Evolutionary conservation across 2,113 vertebrate genomes (phyloP), one percentile per base, ranked within the genome.

Genomic region (Microcebus murinus): DNA sequence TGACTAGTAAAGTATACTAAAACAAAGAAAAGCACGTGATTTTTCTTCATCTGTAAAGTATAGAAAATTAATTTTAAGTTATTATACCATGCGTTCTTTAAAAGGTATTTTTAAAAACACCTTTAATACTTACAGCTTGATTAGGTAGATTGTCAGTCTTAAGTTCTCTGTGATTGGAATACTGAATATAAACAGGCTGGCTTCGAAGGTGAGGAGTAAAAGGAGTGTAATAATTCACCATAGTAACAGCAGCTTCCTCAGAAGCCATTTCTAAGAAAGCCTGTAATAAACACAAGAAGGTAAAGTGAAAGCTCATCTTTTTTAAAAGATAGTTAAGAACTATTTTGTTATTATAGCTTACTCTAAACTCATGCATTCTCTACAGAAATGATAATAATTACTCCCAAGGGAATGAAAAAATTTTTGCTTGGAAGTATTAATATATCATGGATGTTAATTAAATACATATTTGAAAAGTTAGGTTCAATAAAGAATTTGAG

Each of bases 221-320:
- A 83, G 97, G 57, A 97, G 96, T 98, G 95, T 99, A 99, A 98
- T 99, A 99, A 97, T 98, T 99, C 94, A 99, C 94, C 99, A 99
- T 98, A 94, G 97, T 98, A 98, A 98, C 87, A 87, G 99, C 99
- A 98, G 98, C 98, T 98, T 99, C 99, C 98, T 99, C 95, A 74
- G 99, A 99, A 98, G 98, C 99, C 99, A 99, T 99, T 99, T 99
- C 99, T 98, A 99, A 98, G 97, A 99, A 98, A 93, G 99, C 99
- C 99, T 99, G 96, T 42, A 98, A 98, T 48, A 84, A 98, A 98
- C n/a, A 98, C 61, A 97, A 83, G 63, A 94, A 84, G 15, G 6
- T 67, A 68, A 97, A 91, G 95, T 97, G 39, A 98, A 95, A 59
- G 8, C 20, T 92, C 8, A 1, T 85, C 71, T 95, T 50, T 97